Base-by-base conservation (phyloP, 2,797 vertebrate genomes). In the Pangasius krempfi region DNA sequence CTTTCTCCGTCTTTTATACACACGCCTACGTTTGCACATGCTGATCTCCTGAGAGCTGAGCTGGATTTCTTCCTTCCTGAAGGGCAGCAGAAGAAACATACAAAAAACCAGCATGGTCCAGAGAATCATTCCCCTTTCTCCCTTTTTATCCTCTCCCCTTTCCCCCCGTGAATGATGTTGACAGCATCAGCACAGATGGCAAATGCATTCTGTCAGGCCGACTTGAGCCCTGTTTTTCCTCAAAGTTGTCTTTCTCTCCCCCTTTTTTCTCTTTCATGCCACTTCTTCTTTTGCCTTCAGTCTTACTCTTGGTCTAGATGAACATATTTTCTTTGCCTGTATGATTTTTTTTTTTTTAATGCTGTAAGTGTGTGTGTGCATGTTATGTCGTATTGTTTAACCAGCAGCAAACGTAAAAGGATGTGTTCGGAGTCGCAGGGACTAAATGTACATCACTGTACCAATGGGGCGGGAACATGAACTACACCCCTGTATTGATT, bases 141-240 rank as follows among this genome's bases (percentile, higher is more conserved):
- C 62, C 50, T 85, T 68, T 86, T 88, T 64, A 54, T 14, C 22
- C 50, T 52, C 54, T 62, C 14, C 75, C 47, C 72, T 54, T 85
- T 79, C 64, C 22, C 27, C 27, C 27, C 64, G 25, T 87, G 62
- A 88, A 70, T 87, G 66, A 88, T 90, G 88, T 70, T 88, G 89
- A 90, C 88, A 88, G 66, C 80, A 70, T 87, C 75, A 22, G 52
- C 82, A 76, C 88, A 89, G 85, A 89, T 89, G 91, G 87, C 84
- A 88, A 88, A 89, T 84, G 66, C 91, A 86, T 87, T 89, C 79
- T 89, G 85, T 85, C 82, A 86, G 83, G 47, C 83, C 9, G 88
- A 85, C 86, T 84, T 68, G 84, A 84, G 44, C 62, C 70, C 44
- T 52, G 85, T 62, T 64, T 86, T 50, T 40, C 25, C 9, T 84